phyloP scores from a whole-genome alignment of 2,888 invertebrate species.

The Platynereis dumerilii region DNA sequence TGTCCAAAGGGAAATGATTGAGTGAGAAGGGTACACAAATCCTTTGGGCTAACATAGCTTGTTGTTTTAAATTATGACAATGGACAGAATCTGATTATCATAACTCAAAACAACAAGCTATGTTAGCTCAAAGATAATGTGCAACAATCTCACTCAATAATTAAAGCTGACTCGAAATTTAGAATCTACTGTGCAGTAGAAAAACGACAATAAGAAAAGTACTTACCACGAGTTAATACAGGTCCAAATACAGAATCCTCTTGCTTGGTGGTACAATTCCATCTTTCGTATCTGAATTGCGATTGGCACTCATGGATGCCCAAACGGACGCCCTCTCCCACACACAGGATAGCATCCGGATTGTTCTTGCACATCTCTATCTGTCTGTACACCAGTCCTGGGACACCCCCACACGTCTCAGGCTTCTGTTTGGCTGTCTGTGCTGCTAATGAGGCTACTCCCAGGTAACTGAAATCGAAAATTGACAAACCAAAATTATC shows the following conservation, averaged over 20 bases:
- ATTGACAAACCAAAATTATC: too few species aligned
- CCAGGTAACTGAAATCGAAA: slow-evolving; percentile 23
- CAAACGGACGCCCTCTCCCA: slow-evolving; percentile 67
- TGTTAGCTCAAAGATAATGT: too few species aligned
- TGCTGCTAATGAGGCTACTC: slow-evolving; percentile 20
- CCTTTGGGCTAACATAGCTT: too few species aligned
- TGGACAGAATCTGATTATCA: too few species aligned
- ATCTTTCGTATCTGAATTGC: slow-evolving; percentile 68
- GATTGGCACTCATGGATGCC: slow-evolving; percentile 69
- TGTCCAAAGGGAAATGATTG: too few species aligned
- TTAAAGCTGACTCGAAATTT: too few species aligned
- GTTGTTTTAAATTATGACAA: too few species aligned
- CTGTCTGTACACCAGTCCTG: slow-evolving; percentile 50
- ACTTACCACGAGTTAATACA: slow-evolving; percentile 66
- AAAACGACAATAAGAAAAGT: background rate
- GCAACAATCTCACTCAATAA: too few species aligned
- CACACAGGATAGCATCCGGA: slow-evolving; percentile 67
- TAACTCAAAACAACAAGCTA: too few species aligned
- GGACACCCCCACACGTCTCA: slow-evolving; percentile 22
- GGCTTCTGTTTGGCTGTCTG: background rate
- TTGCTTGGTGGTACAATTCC: slow-evolving; percentile 67
- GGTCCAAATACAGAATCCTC: slow-evolving; percentile 66
- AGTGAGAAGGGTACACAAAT: too few species aligned
- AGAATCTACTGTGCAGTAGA: too few species aligned
- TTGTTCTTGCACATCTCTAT: slow-evolving; percentile 65